These are phyloP conservation scores for Orientallactaga sibirica DNA, from an alignment of 2,797 vertebrate genomes.

Conservation along the genomic window DNA sequence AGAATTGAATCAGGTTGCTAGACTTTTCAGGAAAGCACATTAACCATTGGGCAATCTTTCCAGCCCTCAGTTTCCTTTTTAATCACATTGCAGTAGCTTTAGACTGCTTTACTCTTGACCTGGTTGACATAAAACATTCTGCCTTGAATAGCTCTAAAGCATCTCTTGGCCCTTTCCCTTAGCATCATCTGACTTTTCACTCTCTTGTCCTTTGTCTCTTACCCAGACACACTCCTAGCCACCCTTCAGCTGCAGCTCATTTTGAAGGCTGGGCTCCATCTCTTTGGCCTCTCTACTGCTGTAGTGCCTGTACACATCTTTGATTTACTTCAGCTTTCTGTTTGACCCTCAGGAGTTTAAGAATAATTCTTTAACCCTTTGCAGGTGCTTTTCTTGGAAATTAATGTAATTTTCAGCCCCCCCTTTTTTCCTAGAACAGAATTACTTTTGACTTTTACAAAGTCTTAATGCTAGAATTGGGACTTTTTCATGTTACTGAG, in stretches of 20 bases:
- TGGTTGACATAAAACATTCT: neutral
- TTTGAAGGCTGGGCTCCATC: neutral
- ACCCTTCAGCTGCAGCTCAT: neutral
- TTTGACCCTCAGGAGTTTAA: neutral
- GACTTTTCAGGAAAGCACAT: no score
- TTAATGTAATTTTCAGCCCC: neutral
- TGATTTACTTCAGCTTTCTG: neutral
- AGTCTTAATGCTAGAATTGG: neutral
- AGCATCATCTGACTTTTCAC: neutral
- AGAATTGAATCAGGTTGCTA: no score
- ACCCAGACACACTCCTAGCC: neutral
- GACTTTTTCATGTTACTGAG: neutral
- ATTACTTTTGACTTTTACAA: slow-evolving; percentile 24
- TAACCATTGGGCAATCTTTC: no score
- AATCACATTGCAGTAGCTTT: slow-evolving; percentile 17
- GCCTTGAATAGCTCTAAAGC: neutral
- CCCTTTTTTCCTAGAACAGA: neutral
- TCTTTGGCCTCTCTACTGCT: neutral
- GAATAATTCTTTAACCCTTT: neutral
- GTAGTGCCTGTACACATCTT: neutral
- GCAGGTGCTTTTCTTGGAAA: neutral
- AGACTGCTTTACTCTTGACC: neutral
- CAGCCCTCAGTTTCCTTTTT: slow-evolving; percentile 28
- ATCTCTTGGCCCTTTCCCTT: neutral
- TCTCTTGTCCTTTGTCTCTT: neutral